Conservation (phyloP, 2,113 vertebrate species). For the Podarcis cretensis region DNA sequence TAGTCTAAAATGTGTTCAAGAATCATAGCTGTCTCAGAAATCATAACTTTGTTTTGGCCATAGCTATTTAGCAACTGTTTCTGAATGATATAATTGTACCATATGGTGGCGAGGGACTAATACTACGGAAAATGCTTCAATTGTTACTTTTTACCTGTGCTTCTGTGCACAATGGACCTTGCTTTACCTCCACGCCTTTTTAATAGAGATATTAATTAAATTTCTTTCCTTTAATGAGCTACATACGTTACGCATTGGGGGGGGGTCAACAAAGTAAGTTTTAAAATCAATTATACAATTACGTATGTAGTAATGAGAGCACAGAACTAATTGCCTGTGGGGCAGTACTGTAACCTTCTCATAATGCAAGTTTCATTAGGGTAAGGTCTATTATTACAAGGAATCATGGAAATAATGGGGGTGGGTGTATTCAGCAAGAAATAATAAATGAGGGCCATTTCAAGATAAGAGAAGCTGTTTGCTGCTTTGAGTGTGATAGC, state of each 20-base stretch:
- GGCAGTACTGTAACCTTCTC: slow-evolving; percentile 81
- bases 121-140: not conserved
- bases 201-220: slow-evolving; percentile 76
- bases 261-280: slow-evolving; percentile 77
- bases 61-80: not conserved
- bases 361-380: slow-evolving; percentile 86
- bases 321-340: slow-evolving; percentile 81
- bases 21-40: not conserved
- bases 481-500: slow-evolving; percentile 80
- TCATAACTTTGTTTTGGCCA: not conserved
- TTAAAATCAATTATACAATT: slow-evolving; percentile 88
- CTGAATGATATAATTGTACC: not conserved
- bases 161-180: slow-evolving; percentile 33
- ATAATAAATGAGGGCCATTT: slow-evolving; percentile 88
- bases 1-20: not conserved
- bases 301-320: slow-evolving; percentile 81
- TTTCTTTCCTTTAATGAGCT: slow-evolving; percentile 70
- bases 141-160: not conserved
- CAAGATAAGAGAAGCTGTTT: slow-evolving; percentile 84
- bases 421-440: slow-evolving; percentile 83
- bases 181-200: slow-evolving; percentile 21
- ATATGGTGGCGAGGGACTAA: not conserved
- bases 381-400: slow-evolving; percentile 78
- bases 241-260: slow-evolving; percentile 66
- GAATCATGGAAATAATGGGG: slow-evolving; percentile 81